These are phyloP conservation scores for Fregetta grallaria DNA, from an alignment of 2,113 vertebrate genomes.

Conservation along the genomic window DNA sequence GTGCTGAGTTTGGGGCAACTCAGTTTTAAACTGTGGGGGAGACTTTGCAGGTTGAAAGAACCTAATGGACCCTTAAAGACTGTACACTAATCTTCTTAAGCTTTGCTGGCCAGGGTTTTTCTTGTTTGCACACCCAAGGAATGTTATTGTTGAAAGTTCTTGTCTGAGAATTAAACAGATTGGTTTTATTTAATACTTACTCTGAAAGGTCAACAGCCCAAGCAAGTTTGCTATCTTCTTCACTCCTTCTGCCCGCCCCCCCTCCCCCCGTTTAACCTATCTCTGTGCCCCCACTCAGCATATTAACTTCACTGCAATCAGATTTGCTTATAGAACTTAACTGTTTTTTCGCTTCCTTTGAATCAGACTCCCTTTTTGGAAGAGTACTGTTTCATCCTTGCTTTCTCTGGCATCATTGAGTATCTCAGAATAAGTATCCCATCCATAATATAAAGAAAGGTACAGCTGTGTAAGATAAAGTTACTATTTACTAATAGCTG, in stretches of 20 bases:
- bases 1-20: not conserved
- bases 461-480: not conserved
- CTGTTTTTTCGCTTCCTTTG: not conserved
- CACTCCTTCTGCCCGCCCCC: not conserved
- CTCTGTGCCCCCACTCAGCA: not conserved
- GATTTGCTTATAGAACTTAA: not conserved
- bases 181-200: conserved; percentile 18
- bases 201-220: not conserved
- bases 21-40: not conserved
- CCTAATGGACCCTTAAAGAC: not conserved
- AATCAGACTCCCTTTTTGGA: not conserved
- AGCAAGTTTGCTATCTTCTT: not conserved
- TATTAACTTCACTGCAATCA: not conserved
- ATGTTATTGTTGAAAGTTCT: conserved; percentile 36
- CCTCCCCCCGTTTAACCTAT: not conserved
- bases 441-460: not conserved
- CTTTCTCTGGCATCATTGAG: not conserved
- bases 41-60: not conserved
- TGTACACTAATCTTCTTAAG: conserved; percentile 28
- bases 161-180: conserved; percentile 5
- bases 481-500: not conserved
- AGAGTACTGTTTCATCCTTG: not conserved
- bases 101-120: conserved; percentile 7
- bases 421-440: not conserved
- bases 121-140: not conserved